A percentile compares a stretch with the other conserved stretches of the same genome.
phyloP scores from a whole-genome alignment of 2,797 vertebrate genomes.

The Artibeus lituratus region DNA sequence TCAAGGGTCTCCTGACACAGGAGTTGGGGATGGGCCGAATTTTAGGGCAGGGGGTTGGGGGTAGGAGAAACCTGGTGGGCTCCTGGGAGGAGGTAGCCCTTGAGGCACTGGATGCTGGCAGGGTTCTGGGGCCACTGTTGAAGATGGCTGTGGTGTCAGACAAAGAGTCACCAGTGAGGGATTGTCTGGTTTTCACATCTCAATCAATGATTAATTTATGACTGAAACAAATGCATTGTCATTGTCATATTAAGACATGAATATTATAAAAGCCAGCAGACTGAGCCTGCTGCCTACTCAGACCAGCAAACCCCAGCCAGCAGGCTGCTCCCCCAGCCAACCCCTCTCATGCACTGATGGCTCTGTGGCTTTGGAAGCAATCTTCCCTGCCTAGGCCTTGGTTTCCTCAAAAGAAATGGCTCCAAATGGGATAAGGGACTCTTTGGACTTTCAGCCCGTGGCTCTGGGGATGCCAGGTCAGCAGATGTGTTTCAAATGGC shows the following conservation, averaged over 20 bases:
- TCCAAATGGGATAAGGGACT: background rate
- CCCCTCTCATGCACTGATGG: too few relatives aligned
- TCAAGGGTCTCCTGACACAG: background rate
- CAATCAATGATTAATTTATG: background rate
- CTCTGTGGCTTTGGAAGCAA: background rate
- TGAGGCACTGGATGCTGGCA: background rate
- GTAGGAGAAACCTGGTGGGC: background rate
- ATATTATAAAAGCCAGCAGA: background rate
- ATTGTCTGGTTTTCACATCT: background rate
- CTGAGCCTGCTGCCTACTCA: background rate
- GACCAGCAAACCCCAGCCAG: background rate
- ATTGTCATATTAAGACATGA: background rate
- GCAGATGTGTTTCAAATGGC: background rate
- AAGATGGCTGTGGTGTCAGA: background rate
- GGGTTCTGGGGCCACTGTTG: background rate
- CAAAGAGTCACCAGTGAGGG: background rate
- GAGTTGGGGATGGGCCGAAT: background rate
- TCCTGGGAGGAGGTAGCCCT: background rate
- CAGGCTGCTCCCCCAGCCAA: too few relatives aligned
- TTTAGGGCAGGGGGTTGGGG: background rate
- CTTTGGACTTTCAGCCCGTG: background rate
- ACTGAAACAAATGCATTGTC: background rate
- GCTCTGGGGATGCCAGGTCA: background rate
- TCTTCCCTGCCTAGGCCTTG: background rate
- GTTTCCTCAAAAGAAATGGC: background rate